Percentiles rank a stretch among this genome's conserved stretches.
Conservation (phyloP, 2,888 invertebrate species). For the Watsonalla cultraria region DNA sequence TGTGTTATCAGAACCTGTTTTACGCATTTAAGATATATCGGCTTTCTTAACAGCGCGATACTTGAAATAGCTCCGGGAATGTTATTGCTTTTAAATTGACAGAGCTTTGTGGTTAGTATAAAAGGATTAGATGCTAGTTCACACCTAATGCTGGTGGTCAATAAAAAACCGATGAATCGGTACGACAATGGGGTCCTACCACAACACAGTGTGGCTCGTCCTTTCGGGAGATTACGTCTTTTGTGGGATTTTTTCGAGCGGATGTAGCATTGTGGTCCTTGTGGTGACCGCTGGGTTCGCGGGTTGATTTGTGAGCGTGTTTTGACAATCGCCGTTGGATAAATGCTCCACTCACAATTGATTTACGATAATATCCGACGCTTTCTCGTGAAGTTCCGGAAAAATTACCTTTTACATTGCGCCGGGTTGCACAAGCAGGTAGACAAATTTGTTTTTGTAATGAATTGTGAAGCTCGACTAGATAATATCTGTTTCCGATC, state of each 20-base stretch:
- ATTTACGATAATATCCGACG: conserved; percentile 36
- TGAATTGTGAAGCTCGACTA: conserved; percentile 32
- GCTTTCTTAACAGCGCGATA: conserved; percentile 52
- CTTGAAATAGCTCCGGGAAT: conserved; percentile 42
- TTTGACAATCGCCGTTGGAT: conserved; percentile 58
- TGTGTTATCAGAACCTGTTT: conserved; percentile 61
- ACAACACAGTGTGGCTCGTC: conserved; percentile 39
- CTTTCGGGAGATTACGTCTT: conserved; percentile 37
- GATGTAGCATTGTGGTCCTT: conserved; percentile 56
- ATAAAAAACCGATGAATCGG: conserved; percentile 25
- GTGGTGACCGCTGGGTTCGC: conserved; percentile 43
- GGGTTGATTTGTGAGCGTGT: conserved; percentile 56
- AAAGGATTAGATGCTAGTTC: conserved; percentile 43
- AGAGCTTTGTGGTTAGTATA: conserved; percentile 36
- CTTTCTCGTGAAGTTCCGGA: conserved; percentile 19
- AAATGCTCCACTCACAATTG: conserved; percentile 33
- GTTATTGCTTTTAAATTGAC: conserved; percentile 55
- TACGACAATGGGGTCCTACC: conserved; percentile 39
- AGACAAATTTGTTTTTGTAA: conserved; percentile 19
- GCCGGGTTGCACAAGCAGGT: conserved; percentile 42
- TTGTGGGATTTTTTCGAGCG: conserved; percentile 48
- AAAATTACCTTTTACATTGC: background rate
- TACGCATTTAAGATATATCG: conserved; percentile 56
- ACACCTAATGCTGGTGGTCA: conserved; percentile 42
- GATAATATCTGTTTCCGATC: conserved; percentile 50